Evolutionary conservation across 2,888 invertebrate species (phyloP).

Genomic region (Archaeoteleia sp.): DNA sequence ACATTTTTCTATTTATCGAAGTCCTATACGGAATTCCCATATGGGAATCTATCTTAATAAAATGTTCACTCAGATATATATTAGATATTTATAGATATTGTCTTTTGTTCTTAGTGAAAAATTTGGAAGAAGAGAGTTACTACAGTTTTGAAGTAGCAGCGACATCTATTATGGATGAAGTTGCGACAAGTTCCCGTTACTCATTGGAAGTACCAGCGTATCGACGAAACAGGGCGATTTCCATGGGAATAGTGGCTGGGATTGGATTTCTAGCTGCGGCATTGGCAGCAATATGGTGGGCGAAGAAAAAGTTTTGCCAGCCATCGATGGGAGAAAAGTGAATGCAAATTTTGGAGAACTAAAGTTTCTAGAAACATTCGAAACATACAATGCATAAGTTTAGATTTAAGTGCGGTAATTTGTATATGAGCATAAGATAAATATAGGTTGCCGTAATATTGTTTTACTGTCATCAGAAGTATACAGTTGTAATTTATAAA

Average conservation of each 20-base stretch:
- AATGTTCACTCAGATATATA: too few relatives aligned
- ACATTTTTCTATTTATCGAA: too few relatives aligned
- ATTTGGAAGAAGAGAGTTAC: constrained; percentile 82
- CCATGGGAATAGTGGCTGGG: constrained; percentile 83
- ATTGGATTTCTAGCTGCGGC: constrained; percentile 81
- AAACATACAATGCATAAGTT: constrained; percentile 30
- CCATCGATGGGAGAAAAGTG: constrained; percentile 60
- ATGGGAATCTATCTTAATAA: too few relatives aligned
- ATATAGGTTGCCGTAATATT: too few relatives aligned
- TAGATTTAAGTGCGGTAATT: constrained; percentile 27
- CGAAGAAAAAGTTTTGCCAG: constrained; percentile 75
- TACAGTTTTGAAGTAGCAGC: constrained; percentile 86
- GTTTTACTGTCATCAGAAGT: too few relatives aligned
- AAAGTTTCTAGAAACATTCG: not conserved
- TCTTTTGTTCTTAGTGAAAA: constrained; percentile 77
- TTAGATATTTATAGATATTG: not conserved
- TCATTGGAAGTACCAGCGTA: constrained; percentile 82
- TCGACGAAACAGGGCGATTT: constrained; percentile 82
- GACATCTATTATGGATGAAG: constrained; percentile 78
- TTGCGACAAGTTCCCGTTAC: constrained; percentile 80
- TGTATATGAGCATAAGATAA: constrained; percentile 39
- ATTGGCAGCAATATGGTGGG: constrained; percentile 79
- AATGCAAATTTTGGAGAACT: constrained; percentile 35
- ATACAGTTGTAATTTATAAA: constrained; percentile 18
- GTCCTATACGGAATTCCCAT: too few relatives aligned